Evolutionary conservation across 2,113 vertebrate genomes (phyloP), one percentile per base, ranked within the genome.

Genomic region (Halcyon malimbica): DNA sequence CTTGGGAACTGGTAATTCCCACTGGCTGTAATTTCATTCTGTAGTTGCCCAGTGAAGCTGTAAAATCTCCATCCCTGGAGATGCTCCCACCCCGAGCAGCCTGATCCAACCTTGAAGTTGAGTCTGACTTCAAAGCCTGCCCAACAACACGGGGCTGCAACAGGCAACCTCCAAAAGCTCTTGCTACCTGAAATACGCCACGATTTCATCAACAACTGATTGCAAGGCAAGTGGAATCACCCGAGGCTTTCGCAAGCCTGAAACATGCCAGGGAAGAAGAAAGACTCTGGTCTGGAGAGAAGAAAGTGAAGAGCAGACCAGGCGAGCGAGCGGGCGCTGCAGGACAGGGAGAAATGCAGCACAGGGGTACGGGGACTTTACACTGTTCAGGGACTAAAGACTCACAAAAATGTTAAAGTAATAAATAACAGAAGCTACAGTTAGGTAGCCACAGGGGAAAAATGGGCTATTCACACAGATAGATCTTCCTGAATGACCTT

Each of bases 291-390:
- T 10, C n/a, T 3, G 26, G 24, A 68, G 21, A 82, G 35, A 82
- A 81, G 50, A 57, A 70, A 54, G 41, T 4, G 18, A 84, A n/a
- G 0, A 0, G 56, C 64, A 70, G 80, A 82, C 65, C 48, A 86
- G 26, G 24, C 14, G 37, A 44, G 54, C 19, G 39, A 35, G 20
- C 28, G n/a, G 67, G 81, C 63, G 46, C 42, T 16, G 81, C 17
- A 63, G 65, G 65, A 28, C 29, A 60, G 51, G 64, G 28, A 67
- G 62, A 29, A 59, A 21, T 0, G 2, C 2, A 2, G 54, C 16
- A 29, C 0, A 2, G 18, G 16, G 2, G 9, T 29, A 35, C 0
- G 1, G 0, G 31, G 33, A 42, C 83, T 59, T 41, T 25, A 50
- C 53, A 33, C 53, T 13, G 15, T 5, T n/a, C 33, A 39, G 78